Evolutionary conservation across 2,888 invertebrate genomes (phyloP).

Genomic region (Leptura quadrifasciata): DNA sequence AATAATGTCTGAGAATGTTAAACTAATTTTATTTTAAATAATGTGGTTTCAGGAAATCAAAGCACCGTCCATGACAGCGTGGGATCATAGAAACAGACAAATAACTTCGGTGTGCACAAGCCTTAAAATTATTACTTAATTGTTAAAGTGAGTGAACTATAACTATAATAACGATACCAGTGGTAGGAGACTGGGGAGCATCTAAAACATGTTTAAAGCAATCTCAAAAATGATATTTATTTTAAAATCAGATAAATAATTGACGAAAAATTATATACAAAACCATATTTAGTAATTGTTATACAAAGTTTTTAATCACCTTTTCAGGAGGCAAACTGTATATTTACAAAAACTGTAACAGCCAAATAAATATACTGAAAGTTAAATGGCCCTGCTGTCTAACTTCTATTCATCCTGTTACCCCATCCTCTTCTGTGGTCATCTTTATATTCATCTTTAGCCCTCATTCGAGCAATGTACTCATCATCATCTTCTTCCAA

Average conservation of each 20-base stretch:
- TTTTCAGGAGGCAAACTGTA: not conserved
- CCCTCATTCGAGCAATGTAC: constrained; percentile 79
- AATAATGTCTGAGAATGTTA: too few relatives aligned
- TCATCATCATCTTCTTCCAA: constrained; percentile 85
- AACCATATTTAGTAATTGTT: not conserved
- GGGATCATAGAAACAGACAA: too few relatives aligned
- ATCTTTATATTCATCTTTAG: constrained; percentile 92
- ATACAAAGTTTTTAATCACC: constrained; percentile 1
- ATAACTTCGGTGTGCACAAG: too few relatives aligned
- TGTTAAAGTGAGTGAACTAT: too few relatives aligned
- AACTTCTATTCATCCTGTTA: constrained; percentile 88
- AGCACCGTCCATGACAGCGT: too few relatives aligned
- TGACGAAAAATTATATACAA: not conserved
- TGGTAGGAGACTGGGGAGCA: too few relatives aligned
- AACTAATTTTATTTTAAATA: too few relatives aligned
- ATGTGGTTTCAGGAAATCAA: too few relatives aligned
- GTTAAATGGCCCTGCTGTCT: constrained; percentile 61
- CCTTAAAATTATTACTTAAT: too few relatives aligned
- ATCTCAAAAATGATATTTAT: not conserved
- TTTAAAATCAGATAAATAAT: not conserved
- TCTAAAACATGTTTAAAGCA: not conserved
- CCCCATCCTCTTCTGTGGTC: constrained; percentile 91
- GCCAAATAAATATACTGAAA: not conserved
- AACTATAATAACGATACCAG: too few relatives aligned
- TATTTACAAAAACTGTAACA: constrained; percentile 5